A percentile compares a stretch with the other conserved stretches of the same genome.
Conservation (phyloP, 1,140 invertebrate species). For the Diploscapter pachys region DNA sequence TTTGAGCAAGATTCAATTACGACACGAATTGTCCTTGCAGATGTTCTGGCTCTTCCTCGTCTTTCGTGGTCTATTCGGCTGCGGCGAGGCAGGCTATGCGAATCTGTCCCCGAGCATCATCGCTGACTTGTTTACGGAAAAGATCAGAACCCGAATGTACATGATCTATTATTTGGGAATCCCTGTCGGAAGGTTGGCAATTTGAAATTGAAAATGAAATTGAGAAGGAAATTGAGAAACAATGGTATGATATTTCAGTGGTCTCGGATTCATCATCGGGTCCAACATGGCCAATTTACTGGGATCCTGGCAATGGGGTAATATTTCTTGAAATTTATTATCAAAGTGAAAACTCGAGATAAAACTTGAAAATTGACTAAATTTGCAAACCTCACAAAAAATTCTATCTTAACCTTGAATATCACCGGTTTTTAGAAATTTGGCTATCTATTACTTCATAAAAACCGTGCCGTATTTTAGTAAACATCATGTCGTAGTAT, state of each 20-base stretch:
- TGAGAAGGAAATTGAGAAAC: neutral
- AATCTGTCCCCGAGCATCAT: constrained; percentile 98
- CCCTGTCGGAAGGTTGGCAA: constrained; percentile 79
- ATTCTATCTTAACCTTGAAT: too few relatives aligned
- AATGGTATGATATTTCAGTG: constrained; percentile 60
- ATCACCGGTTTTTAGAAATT: too few relatives aligned
- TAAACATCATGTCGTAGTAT: too few relatives aligned
- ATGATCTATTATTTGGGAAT: constrained; percentile 98
- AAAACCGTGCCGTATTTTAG: too few relatives aligned
- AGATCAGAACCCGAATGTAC: constrained; percentile 79
- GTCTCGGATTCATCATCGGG: constrained; percentile 87
- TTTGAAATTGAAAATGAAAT: neutral
- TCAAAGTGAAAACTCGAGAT: too few relatives aligned
- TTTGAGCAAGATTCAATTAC: too few relatives aligned
- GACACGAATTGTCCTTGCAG: constrained; percentile 59
- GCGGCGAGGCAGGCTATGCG: constrained; percentile 93
- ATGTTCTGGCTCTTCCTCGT: constrained; percentile 75
- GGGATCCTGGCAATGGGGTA: constrained; percentile 80
- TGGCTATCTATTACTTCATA: too few relatives aligned
- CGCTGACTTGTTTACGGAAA: constrained; percentile 78
- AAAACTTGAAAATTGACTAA: too few relatives aligned
- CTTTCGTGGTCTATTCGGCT: constrained; percentile 84
- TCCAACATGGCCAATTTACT: constrained; percentile 72
- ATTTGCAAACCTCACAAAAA: too few relatives aligned
- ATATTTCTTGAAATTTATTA: too few relatives aligned